These are phyloP conservation scores for Parnassius apollo DNA, from an alignment of 2,888 invertebrate genomes.

Conservation along the genomic window DNA sequence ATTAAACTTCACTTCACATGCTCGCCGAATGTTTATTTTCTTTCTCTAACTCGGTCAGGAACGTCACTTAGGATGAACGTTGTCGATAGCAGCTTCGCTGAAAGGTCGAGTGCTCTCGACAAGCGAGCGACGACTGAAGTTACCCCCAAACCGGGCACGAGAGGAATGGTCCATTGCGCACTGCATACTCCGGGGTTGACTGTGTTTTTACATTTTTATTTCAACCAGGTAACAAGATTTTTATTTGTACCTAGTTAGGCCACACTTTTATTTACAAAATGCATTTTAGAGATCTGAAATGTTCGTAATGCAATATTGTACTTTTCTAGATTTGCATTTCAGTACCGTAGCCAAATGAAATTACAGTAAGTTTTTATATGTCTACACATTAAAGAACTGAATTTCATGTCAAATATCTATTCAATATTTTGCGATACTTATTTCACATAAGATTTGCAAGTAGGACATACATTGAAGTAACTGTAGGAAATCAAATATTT, in stretches of 20 bases:
- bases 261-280: constrained; percentile 27
- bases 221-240: constrained; percentile 50
- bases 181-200: constrained; percentile 47
- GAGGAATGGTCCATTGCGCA: constrained; percentile 66
- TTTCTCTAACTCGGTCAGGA: constrained; percentile 28
- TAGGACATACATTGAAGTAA: constrained; percentile 6
- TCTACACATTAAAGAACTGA: too few relatives aligned
- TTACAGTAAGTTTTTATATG: not conserved
- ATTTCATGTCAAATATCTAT: too few relatives aligned
- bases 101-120: constrained; percentile 67
- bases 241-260: constrained; percentile 35
- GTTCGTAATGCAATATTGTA: constrained; percentile 14
- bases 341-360: not conserved
- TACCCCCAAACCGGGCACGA: constrained; percentile 31
- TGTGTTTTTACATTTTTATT: constrained; percentile 51
- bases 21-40: constrained; percentile 30
- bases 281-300: constrained; percentile 23
- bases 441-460: constrained; percentile 3
- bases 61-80: constrained; percentile 40
- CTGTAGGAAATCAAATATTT: constrained; percentile 18
- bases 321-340: constrained; percentile 7
- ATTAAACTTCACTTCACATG: constrained; percentile 27
- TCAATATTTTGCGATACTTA: not conserved
- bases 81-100: constrained; percentile 45
- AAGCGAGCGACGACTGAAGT: constrained; percentile 60